A percentile compares a stretch with the other conserved stretches of the same genome.
These are phyloP conservation scores for Noctilio leporinus DNA, from an alignment of 2,113 vertebrate species.

Conservation along the genomic window DNA sequence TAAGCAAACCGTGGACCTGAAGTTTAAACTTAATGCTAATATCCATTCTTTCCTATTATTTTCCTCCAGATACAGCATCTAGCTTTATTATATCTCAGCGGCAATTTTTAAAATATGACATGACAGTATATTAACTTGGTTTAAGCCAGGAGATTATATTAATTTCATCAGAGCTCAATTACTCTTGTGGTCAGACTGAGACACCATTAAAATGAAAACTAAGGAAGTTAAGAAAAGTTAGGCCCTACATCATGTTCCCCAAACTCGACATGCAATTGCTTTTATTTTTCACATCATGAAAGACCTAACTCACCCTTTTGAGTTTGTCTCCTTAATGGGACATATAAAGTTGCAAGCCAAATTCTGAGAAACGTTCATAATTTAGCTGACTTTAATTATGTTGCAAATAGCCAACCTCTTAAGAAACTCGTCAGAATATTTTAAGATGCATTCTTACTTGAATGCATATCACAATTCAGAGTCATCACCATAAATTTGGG, in stretches of 20 bases:
- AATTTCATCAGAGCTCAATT: neutral
- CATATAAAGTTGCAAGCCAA: neutral
- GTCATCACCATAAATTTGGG: neutral
- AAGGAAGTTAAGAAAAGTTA: neutral
- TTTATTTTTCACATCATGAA: neutral
- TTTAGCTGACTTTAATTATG: neutral
- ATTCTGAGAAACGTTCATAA: fast-evolving
- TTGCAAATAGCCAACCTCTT: neutral
- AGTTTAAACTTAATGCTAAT: neutral
- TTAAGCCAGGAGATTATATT: neutral
- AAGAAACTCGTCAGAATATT: neutral
- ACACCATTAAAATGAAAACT: neutral
- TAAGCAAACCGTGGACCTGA: neutral
- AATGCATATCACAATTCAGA: neutral
- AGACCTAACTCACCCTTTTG: neutral
- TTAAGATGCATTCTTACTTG: neutral
- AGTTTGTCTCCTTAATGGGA: neutral
- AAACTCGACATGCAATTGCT: neutral
- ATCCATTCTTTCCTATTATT: neutral
- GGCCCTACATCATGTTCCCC: neutral
- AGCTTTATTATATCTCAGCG: neutral
- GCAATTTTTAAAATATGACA: neutral
- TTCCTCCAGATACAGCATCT: neutral
- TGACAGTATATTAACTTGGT: neutral
- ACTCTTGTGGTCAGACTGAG: neutral